A percentile compares a stretch with the other conserved stretches of the same genome.
These are phyloP conservation scores for Taenaris catops DNA, from an alignment of 2,888 invertebrate species.

Conservation along the genomic window DNA sequence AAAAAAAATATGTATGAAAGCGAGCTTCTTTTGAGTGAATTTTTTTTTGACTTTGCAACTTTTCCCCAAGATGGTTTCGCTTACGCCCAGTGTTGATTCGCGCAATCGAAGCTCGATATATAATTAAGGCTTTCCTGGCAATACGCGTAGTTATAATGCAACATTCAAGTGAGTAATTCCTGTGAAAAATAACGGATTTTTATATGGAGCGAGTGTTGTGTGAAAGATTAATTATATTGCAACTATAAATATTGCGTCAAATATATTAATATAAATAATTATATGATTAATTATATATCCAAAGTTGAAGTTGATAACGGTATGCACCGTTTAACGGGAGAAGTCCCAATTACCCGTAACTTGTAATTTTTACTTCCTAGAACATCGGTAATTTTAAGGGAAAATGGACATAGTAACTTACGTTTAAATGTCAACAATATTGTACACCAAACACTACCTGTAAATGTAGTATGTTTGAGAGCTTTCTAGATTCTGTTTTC, in stretches of 20 bases:
- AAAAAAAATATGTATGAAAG: constrained; percentile 49
- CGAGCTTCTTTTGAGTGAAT: constrained; percentile 61
- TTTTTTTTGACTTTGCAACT: no score
- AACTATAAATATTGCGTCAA: constrained; percentile 34
- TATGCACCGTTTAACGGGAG: constrained; percentile 12
- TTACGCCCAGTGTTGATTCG: constrained; percentile 46
- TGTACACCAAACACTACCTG: no score
- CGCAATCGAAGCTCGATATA: constrained; percentile 56
- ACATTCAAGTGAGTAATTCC: constrained; percentile 29
- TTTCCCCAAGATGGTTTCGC: constrained; percentile 36
- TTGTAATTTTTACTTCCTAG: neutral
- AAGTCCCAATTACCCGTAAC: no score
- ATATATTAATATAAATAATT: constrained; percentile 34
- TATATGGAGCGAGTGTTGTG: constrained; percentile 38
- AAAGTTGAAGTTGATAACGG: constrained; percentile 17
- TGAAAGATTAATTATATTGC: constrained; percentile 34
- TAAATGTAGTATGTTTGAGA: no score
- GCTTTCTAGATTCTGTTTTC: no score
- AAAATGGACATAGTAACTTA: no score
- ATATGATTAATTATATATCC: constrained; percentile 21
- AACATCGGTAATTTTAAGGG: neutral
- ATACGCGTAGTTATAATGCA: constrained; percentile 50
- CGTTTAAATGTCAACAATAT: no score
- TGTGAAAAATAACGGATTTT: constrained; percentile 28
- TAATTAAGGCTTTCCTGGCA: constrained; percentile 66